These are phyloP conservation scores for Euzophera pinguis DNA, from an alignment of 2,888 invertebrate genomes.

Conservation along the genomic window DNA sequence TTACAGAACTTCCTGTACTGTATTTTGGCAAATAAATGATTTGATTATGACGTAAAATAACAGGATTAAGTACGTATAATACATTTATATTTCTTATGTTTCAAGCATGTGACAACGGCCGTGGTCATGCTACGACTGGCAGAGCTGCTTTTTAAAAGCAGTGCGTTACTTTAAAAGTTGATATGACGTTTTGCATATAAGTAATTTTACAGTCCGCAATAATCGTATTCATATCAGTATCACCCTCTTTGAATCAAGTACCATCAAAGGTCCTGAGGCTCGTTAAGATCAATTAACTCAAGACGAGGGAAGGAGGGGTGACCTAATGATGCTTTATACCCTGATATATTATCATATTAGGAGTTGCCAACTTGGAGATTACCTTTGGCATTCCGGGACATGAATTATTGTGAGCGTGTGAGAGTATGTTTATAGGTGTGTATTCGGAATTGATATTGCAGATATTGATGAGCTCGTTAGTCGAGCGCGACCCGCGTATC, in stretches of 20 bases:
- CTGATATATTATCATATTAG: constrained; percentile 56
- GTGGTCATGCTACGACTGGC: too few relatives aligned
- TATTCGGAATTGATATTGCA: background rate
- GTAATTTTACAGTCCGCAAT: background rate
- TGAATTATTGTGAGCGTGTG: background rate
- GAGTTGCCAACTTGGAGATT: constrained; percentile 3
- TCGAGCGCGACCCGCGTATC: too few relatives aligned
- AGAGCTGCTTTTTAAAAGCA: too few relatives aligned
- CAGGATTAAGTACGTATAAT: too few relatives aligned
- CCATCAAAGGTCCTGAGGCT: constrained; percentile 5
- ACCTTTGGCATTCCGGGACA: background rate
- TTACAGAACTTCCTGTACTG: too few relatives aligned
- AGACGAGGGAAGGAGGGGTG: constrained; percentile 24
- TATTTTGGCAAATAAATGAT: too few relatives aligned
- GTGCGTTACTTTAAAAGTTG: too few relatives aligned
- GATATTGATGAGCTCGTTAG: too few relatives aligned
- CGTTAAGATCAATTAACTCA: constrained; percentile 40
- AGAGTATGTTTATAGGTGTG: background rate
- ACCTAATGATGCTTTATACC: constrained; percentile 62
- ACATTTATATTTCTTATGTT: too few relatives aligned
- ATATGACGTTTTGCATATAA: too few relatives aligned
- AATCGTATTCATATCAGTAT: constrained; percentile 2
- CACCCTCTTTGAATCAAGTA: background rate
- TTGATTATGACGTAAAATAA: too few relatives aligned
- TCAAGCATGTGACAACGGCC: too few relatives aligned